Base-by-base conservation (phyloP, 2,113 vertebrate genomes). In the Trogon melanurus region DNA sequence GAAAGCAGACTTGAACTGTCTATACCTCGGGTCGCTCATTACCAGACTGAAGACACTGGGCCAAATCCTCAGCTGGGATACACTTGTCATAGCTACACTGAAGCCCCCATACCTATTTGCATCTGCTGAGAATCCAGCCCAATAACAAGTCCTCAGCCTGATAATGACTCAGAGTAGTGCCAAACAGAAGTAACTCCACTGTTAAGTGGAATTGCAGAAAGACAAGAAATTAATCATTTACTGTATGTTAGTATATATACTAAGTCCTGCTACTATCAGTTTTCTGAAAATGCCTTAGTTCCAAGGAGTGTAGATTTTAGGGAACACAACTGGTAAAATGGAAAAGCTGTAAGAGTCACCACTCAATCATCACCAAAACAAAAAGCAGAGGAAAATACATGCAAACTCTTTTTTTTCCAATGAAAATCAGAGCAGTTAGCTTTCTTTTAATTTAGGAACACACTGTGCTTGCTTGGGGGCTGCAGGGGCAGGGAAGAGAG, bases 371-470 rank as follows among this genome's bases (percentile, higher is more conserved):
- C 45, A 88, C 79, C 56, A 64, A 36, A 82, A 60, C 23, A 71
- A 93, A 91, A 90, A 88, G 27, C 56, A 88, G 14, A 38, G 69
- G 61, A 93, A 94, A 92, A 93, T 45, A 88, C 32, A 86, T 0
- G 21, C 53, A 62, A 92, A 92, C 22, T 79, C 29, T 89, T 96
- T 79, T 27, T 36, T 36, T 86, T 90, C 54, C 89, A 79, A 91
- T 92, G 79, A 95, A 94, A 97, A 93, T 78, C 51, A 96, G 71
- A 95, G 47, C 36, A 86, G 72, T 27, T 61, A 70, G 84, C 27
- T 95, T 88, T 83, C 76, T 76, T 95, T 93, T 51, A 76, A 71
- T 81, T 85, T 91, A 78, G 61, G 67, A 92, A 96, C 94, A 94
- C 1, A 13, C 57, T 97, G 94, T 93, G 83, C 81, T 92, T 81